phyloP scores from a whole-genome alignment of 1,140 invertebrate genomes.

The Anadara kagoshimensis region DNA sequence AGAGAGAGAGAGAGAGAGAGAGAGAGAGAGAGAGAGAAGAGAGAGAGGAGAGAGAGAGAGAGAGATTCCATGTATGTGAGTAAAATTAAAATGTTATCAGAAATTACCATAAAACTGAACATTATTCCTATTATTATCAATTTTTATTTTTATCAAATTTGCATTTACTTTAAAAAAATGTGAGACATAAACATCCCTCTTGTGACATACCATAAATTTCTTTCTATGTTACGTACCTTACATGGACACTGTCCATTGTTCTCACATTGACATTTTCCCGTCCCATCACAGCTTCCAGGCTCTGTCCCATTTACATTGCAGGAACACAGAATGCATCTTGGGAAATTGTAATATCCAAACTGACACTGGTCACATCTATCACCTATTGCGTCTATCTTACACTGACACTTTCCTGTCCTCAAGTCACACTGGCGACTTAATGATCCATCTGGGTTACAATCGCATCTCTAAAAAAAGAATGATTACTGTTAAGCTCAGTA shows the following conservation, averaged over 20 bases:
- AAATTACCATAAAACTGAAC: too few relatives aligned
- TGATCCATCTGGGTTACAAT: slow-evolving; percentile 85
- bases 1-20: too few relatives aligned
- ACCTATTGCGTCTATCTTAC: slow-evolving; percentile 90
- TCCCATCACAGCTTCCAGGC: slow-evolving; percentile 34
- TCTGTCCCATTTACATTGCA: slow-evolving; percentile 89
- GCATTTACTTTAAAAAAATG: too few relatives aligned
- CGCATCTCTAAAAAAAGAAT: slow-evolving; percentile 84
- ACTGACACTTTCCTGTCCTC: slow-evolving; percentile 91
- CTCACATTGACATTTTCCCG: slow-evolving; percentile 84
- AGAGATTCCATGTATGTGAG: too few relatives aligned
- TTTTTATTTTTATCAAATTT: too few relatives aligned
- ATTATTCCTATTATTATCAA: too few relatives aligned
- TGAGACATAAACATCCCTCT: too few relatives aligned
- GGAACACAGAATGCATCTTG: slow-evolving; percentile 90
- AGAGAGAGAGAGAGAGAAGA: too few relatives aligned
- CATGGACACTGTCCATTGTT: slow-evolving; percentile 91
- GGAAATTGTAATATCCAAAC: slow-evolving; percentile 80
- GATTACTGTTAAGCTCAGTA: too few relatives aligned
- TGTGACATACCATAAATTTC: too few relatives aligned
- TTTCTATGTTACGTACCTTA: slow-evolving; percentile 78
- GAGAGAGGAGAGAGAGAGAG: not conserved
- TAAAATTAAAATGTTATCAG: too few relatives aligned
- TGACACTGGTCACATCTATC: slow-evolving; percentile 94
- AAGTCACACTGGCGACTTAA: slow-evolving; percentile 83